phyloP scores from a whole-genome alignment of 2,888 invertebrate genomes.

The Cheilosia vulpina region DNA sequence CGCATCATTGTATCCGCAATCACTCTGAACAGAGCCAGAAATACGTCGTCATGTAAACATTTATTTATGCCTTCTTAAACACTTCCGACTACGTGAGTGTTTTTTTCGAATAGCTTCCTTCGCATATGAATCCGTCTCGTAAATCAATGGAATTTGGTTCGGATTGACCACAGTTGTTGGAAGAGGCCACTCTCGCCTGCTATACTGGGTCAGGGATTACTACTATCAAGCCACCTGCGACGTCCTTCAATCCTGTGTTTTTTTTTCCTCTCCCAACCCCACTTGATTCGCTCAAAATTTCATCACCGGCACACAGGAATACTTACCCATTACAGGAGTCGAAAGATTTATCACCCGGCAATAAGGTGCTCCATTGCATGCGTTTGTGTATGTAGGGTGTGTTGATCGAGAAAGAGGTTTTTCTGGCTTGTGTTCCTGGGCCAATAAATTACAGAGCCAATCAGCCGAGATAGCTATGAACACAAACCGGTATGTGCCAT shows the following conservation, averaged over 20 bases:
- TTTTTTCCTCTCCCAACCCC: constrained; percentile 7
- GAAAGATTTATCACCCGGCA: constrained; percentile 70
- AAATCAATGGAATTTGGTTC: constrained; percentile 39
- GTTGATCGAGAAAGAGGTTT: constrained; percentile 47
- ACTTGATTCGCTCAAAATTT: constrained; percentile 59
- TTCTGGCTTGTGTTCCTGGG: constrained; percentile 42
- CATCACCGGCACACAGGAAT: constrained; percentile 67
- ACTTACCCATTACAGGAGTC: constrained; percentile 58
- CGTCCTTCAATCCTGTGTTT: not conserved
- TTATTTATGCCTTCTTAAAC: constrained; percentile 53
- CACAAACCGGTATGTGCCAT: constrained; percentile 56
- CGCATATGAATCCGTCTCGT: constrained; percentile 14
- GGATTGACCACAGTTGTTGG: constrained; percentile 3
- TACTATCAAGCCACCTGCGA: constrained; percentile 45
- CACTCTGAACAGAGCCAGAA: constrained; percentile 13
- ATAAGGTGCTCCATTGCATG: constrained; percentile 60
- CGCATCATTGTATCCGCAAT: constrained; percentile 26
- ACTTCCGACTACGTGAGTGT: constrained; percentile 55
- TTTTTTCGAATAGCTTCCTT: constrained; percentile 16
- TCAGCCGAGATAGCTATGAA: constrained; percentile 70
- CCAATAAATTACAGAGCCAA: constrained; percentile 72
- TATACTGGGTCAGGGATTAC: constrained; percentile 11
- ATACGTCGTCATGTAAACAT: constrained; percentile 39
- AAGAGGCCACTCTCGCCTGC: too few species aligned
- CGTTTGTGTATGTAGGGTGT: constrained; percentile 6